A percentile compares a stretch with the other conserved stretches of the same genome.
phyloP scores from a whole-genome alignment of 2,888 invertebrate species.

The Octonoba sinensis region DNA sequence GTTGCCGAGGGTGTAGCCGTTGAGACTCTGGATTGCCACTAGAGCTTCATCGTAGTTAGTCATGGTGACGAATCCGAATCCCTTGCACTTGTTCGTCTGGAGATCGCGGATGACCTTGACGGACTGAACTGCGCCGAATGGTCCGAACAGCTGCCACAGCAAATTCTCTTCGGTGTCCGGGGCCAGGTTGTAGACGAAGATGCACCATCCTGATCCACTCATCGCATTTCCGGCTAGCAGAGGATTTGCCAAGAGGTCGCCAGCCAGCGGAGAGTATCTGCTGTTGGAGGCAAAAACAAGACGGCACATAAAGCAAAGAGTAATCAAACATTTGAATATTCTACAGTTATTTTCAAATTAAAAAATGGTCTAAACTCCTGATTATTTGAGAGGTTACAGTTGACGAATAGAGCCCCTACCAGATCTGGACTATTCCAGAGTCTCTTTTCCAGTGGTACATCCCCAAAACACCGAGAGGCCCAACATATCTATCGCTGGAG shows the following conservation, averaged over 20 bases:
- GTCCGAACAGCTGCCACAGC: conserved; percentile 95
- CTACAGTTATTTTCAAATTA: no score
- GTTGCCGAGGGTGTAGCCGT: conserved; percentile 95
- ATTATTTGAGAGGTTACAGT: no score
- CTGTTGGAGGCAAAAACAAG: conserved; percentile 18
- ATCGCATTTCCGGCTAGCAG: conserved; percentile 67
- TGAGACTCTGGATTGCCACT: conserved; percentile 94
- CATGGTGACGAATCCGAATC: conserved; percentile 98
- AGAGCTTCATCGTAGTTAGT: conserved; percentile 97
- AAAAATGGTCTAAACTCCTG: no score
- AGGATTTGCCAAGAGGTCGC: conserved; percentile 70
- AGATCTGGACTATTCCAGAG: no score
- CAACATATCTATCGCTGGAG: no score
- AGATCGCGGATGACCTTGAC: conserved; percentile 96
- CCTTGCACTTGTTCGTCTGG: conserved; percentile 97
- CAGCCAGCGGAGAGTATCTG: conserved; percentile 86
- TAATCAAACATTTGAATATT: no score
- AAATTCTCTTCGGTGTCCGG: conserved; percentile 92
- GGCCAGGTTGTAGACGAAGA: conserved; percentile 92
- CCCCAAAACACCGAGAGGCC: no score
- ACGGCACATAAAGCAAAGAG: not conserved
- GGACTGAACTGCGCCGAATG: conserved; percentile 96
- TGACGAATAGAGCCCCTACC: no score
- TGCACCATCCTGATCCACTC: conserved; percentile 71
- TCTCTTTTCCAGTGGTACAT: no score